Conservation (phyloP, 2,113 vertebrate genomes). For the Sturnira hondurensis region DNA sequence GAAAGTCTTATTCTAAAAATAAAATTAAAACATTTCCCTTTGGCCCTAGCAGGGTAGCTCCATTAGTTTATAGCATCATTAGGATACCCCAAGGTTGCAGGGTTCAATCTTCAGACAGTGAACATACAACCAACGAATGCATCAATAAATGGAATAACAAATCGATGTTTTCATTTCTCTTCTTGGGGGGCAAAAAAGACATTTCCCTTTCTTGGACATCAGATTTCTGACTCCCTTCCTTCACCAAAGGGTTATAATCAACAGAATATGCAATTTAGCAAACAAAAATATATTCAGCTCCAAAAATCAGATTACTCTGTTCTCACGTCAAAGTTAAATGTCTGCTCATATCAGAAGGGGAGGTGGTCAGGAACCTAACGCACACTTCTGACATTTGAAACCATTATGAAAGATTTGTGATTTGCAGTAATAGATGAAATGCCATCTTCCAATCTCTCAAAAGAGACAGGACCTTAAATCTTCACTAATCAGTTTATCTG, state of each 20-base stretch:
- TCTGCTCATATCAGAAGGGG: neutral
- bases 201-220: conserved; percentile 15
- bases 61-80: no score
- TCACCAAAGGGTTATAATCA: conserved; percentile 29
- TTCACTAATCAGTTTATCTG: conserved; percentile 47
- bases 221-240: neutral
- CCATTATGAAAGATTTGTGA: conserved; percentile 13
- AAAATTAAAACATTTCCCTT: neutral
- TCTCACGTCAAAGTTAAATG: conserved; percentile 44
- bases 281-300: conserved; percentile 44
- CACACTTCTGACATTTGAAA: conserved; percentile 39
- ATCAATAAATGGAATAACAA: no score
- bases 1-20: conserved; percentile 46
- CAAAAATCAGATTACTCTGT: neutral
- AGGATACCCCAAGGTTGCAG: no score
- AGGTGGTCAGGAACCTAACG: neutral
- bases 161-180: no score
- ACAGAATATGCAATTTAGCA: neutral
- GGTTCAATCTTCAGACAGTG: no score
- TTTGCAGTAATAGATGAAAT: conserved; percentile 29
- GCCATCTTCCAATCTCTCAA: neutral
- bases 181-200: neutral
- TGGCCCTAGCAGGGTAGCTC: no score
- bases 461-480: conserved; percentile 35
- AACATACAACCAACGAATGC: no score